phyloP scores from a whole-genome alignment of 30 jellyfish, hydroid and myxozoan species.

The Hydractinia symbiolongicarpus region DNA sequence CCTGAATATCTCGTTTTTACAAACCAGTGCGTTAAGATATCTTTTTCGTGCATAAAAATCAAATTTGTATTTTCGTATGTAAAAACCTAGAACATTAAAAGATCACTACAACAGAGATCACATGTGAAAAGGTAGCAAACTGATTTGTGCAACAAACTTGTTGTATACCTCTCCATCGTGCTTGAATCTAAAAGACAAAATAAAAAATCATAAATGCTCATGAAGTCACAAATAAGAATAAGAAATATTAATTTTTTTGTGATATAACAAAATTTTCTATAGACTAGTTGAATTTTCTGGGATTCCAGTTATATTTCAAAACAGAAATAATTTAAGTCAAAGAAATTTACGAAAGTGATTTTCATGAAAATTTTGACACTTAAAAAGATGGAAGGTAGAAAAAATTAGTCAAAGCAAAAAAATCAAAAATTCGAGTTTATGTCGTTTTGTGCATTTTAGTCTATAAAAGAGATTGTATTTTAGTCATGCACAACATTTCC shows the following conservation, averaged over 20 bases:
- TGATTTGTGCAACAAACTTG: not conserved
- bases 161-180: conserved; percentile 63
- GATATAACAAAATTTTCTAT: too few relatives aligned
- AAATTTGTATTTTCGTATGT: conserved; percentile 56
- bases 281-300: too few relatives aligned
- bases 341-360: too few relatives aligned
- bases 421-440: too few relatives aligned
- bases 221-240: not conserved
- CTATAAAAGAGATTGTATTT: too few relatives aligned
- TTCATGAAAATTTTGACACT: too few relatives aligned
- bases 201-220: not conserved
- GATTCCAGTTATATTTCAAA: too few relatives aligned
- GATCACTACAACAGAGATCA: not conserved
- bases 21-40: conserved; percentile 50
- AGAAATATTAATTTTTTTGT: not conserved
- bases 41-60: conserved; percentile 74
- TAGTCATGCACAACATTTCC: too few relatives aligned
- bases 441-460: too few relatives aligned
- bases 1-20: conserved; percentile 70
- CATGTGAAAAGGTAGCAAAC: not conserved
- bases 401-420: too few relatives aligned
- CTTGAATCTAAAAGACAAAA: conserved; percentile 51
- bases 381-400: too few relatives aligned
- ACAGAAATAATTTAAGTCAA: too few relatives aligned
- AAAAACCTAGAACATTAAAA: conserved; percentile 41